Base-by-base conservation (phyloP, 2,888 invertebrate species). In the Dione vanillae region DNA sequence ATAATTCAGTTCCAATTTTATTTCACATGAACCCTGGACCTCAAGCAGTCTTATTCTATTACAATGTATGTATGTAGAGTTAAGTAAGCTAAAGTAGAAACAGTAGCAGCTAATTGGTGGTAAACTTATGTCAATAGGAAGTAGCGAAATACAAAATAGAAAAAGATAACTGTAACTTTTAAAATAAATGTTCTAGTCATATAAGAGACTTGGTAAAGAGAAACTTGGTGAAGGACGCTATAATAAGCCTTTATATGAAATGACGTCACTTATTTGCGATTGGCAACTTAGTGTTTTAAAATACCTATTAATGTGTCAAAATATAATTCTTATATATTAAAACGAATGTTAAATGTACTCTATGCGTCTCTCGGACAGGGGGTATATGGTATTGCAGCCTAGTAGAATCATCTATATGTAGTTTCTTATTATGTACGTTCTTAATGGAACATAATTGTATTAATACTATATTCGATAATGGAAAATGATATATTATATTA, bases 191-290 rank as follows among this genome's bases (percentile, higher is more conserved):
- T 93, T 89, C 80, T 92, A 93, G 90, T 85, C 82, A 78, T 77
- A 64, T 92, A 92, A 92, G 92, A 82, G 85, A 88, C 85, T 88
- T 84, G 83, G 81, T 90, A 87, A 87, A 83, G 75, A 77, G 82
- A 90, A 93, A 93, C 93, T 93, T 93, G 93, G 93, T 93, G 93
- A 86, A 93, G 88, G 92, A 92, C 89, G 89, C 91, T 91, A 89
- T 85, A 84, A 85, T 89, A 92, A 92, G 93, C 93, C 93, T 92
- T 90, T 91, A 81, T 88, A 84, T 85, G 81, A 83, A 82, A 85
- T 84, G 84, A 81, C 81, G 90, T 87, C 88, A 86, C 77, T 83
- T 84, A 89, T 86, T 91, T 91, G 93, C 93, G 93, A 92, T 92
- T 92, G 93, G 91, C 91, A 91, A 85, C 86, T 87, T 92, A 91